phyloP scores from a whole-genome alignment of 2,113 vertebrate genomes.

The Tretioscincus oriximinensis region DNA sequence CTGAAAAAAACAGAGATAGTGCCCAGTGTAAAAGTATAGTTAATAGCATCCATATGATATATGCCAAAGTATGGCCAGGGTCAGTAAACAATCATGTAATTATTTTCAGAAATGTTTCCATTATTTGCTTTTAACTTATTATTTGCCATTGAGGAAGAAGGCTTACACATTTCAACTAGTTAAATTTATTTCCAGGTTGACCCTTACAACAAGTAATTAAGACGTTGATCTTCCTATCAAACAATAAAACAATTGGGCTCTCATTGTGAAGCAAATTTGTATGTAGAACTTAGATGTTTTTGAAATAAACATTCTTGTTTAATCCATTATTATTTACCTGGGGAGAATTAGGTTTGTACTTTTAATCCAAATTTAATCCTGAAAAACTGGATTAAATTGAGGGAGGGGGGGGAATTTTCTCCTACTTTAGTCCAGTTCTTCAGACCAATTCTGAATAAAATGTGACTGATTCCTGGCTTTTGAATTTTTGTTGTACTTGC shows the following conservation, averaged over 20 bases:
- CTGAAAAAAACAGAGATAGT: conserved; percentile 57
- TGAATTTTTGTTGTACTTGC: no score
- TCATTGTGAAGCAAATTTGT: no score
- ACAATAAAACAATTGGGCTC: conserved; percentile 13
- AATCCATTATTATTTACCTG: conserved; percentile 21
- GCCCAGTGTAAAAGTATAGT: conserved; percentile 69
- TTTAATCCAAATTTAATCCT: no score
- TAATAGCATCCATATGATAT: conserved; percentile 78
- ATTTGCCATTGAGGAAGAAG: conserved; percentile 58
- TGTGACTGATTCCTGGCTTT: no score
- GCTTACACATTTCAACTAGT: conserved; percentile 54
- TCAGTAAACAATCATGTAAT: conserved; percentile 75
- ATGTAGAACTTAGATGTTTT: conserved; percentile 27
- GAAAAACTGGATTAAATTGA: no score
- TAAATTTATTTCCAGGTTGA: conserved; percentile 37
- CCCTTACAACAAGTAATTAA: background rate
- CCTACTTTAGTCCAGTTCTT: no score
- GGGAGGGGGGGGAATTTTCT: no score
- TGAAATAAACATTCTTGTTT: conserved; percentile 44
- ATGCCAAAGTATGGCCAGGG: conserved; percentile 73
- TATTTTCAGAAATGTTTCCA: conserved; percentile 74
- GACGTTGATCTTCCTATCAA: background rate
- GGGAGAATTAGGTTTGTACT: no score
- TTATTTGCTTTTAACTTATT: conserved; percentile 66
- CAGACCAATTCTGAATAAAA: no score